These are phyloP conservation scores for Pseudopipra pipra DNA, from an alignment of 2,113 vertebrate species.

Conservation along the genomic window DNA sequence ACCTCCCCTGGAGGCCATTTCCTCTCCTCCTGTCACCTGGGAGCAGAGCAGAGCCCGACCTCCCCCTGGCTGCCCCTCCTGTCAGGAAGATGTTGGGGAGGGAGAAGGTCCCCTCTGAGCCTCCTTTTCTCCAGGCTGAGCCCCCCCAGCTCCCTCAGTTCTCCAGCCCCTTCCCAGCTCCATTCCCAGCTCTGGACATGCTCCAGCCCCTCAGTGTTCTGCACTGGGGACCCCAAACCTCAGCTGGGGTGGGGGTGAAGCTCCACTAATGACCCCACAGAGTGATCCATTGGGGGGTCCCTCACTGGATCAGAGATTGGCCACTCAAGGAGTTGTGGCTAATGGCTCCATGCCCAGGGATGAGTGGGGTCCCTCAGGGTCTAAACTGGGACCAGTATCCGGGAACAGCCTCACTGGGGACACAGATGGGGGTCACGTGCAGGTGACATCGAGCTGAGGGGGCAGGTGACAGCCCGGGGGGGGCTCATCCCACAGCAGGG, in stretches of 20 bases:
- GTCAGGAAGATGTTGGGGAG: background rate
- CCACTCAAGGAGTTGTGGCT: background rate
- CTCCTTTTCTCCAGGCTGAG: background rate
- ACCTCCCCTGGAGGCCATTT: no score
- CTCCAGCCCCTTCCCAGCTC: background rate
- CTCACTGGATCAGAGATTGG: rapidly evolving
- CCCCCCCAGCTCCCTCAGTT: background rate
- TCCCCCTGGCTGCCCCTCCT: background rate
- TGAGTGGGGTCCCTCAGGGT: background rate
- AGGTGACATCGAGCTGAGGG: background rate
- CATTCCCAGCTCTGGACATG: rapidly evolving
- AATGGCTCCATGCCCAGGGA: rapidly evolving
- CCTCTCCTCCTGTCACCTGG: rapidly evolving
- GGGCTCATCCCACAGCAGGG: background rate
- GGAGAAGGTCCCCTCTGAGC: background rate
- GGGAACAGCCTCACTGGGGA: background rate
- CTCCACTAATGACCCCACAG: background rate
- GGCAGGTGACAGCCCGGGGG: background rate
- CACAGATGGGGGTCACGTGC: rapidly evolving
- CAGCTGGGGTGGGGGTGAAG: background rate
- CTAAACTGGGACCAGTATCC: background rate
- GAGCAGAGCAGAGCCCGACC: background rate
- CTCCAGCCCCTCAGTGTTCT: background rate
- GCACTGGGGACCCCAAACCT: background rate
- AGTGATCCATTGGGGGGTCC: background rate